These are phyloP conservation scores for Cloeon dipterum DNA, from an alignment of 2,888 invertebrate species.

Conservation along the genomic window DNA sequence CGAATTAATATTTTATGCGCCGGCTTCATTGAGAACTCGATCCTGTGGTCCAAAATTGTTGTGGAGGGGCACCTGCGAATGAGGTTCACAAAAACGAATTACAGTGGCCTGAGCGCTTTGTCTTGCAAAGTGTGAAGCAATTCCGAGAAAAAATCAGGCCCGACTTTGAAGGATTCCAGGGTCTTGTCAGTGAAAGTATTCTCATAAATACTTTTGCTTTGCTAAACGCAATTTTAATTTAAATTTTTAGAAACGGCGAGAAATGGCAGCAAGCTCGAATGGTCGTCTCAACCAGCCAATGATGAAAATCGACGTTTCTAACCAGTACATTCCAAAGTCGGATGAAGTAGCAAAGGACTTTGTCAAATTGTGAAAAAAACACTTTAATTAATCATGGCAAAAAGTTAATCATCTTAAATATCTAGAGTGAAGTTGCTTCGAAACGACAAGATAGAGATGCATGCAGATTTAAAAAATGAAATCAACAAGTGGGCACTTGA, in stretches of 20 bases:
- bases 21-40: too few species aligned
- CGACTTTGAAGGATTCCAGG: constrained; percentile 14
- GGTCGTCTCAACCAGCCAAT: constrained; percentile 40
- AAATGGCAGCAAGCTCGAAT: constrained; percentile 41
- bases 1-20: too few species aligned
- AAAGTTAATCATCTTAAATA: constrained; percentile 10
- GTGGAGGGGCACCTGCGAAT: constrained; percentile 4
- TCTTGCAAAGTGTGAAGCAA: constrained; percentile 18
- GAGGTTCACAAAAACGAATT: constrained; percentile 17
- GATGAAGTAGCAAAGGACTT: constrained; percentile 21
- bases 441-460: constrained; percentile 17
- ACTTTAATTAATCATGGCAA: background rate
- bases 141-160: constrained; percentile 15
- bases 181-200: constrained; percentile 17
- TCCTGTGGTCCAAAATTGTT: constrained; percentile 5
- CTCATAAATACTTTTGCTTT: constrained; percentile 3
- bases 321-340: constrained; percentile 24
- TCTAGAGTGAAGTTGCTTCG: constrained; percentile 17
- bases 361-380: constrained; percentile 7
- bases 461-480: constrained; percentile 25
- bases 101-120: constrained; percentile 18
- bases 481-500: constrained; percentile 38
- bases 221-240: background rate
- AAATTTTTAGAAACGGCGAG: constrained; percentile 31
- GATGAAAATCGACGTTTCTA: constrained; percentile 32